A percentile compares a stretch with the other conserved stretches of the same genome.
Evolutionary conservation across 1,140 invertebrate species (phyloP).

Genomic region (Venustaconcha ellipsiformis): DNA sequence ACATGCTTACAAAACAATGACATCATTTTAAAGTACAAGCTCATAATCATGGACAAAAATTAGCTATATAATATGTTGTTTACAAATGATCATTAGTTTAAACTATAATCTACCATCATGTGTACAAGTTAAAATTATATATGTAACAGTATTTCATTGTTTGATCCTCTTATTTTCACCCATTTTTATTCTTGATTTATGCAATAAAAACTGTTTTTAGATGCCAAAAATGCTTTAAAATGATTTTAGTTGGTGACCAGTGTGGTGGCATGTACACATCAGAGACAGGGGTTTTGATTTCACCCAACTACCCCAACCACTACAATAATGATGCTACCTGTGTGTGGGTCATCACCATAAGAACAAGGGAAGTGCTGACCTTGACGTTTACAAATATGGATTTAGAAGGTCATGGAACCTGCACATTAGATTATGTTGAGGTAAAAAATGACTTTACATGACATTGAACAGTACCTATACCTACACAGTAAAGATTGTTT

Average conservation of each 20-base stretch:
- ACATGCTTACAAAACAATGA: too few species aligned
- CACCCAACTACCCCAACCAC: constrained; percentile 61
- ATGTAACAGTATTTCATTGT: neutral
- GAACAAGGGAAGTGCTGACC: constrained; percentile 75
- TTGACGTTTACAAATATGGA: constrained; percentile 77
- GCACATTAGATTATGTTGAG: constrained; percentile 66
- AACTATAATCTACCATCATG: too few species aligned
- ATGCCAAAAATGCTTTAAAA: neutral
- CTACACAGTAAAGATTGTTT: too few species aligned
- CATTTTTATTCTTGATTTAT: neutral
- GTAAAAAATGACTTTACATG: constrained; percentile 34
- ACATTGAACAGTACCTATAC: too few species aligned
- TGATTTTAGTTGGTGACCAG: constrained; percentile 35
- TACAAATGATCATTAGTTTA: too few species aligned
- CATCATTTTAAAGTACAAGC: too few species aligned
- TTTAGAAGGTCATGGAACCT: constrained; percentile 58
- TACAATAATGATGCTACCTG: constrained; percentile 63
- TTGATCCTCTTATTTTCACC: neutral
- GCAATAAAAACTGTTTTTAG: neutral
- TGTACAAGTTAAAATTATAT: neutral
- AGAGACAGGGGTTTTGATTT: constrained; percentile 55
- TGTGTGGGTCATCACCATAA: constrained; percentile 64
- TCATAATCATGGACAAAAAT: too few species aligned
- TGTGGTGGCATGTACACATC: constrained; percentile 59
- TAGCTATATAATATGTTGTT: too few species aligned